These are phyloP conservation scores for Sipha maydis DNA, from an alignment of 2,888 invertebrate species.

Conservation along the genomic window DNA sequence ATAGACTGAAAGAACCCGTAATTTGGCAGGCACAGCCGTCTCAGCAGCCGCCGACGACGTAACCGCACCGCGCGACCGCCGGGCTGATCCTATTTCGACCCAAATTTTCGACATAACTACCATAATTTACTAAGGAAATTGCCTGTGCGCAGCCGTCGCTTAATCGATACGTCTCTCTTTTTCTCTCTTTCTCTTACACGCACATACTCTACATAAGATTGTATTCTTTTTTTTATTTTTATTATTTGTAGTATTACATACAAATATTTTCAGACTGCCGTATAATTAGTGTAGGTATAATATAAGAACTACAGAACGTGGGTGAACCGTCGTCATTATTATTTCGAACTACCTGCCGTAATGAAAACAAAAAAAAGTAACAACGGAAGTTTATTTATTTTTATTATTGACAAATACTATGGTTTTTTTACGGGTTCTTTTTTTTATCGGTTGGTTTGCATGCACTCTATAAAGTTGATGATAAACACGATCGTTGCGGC, in stretches of 20 bases:
- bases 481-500: not conserved
- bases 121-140: conserved; percentile 38
- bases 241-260: not conserved
- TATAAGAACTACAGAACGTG: conserved; percentile 18
- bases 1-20: conserved; percentile 16
- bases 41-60: not conserved
- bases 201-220: not conserved
- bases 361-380: not conserved
- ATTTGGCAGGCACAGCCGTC: conserved; percentile 43
- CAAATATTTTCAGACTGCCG: conserved; percentile 29
- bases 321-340: conserved; percentile 5
- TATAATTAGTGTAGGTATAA: conserved; percentile 17
- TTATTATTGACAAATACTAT: conserved; percentile 21
- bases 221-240: conserved; percentile 10
- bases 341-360: conserved; percentile 7
- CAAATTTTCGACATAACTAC: conserved; percentile 35
- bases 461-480: not conserved
- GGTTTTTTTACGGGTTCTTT: not conserved
- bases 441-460: conserved; percentile 37
- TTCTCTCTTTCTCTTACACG: not conserved
- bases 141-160: conserved; percentile 6
- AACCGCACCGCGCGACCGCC: not conserved
- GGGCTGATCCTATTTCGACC: conserved; percentile 11
- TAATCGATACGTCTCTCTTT: not conserved
- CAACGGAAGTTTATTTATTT: not conserved